These are phyloP conservation scores for Notarius quadriscutis DNA, from an alignment of 2,113 vertebrate species.

Conservation along the genomic window DNA sequence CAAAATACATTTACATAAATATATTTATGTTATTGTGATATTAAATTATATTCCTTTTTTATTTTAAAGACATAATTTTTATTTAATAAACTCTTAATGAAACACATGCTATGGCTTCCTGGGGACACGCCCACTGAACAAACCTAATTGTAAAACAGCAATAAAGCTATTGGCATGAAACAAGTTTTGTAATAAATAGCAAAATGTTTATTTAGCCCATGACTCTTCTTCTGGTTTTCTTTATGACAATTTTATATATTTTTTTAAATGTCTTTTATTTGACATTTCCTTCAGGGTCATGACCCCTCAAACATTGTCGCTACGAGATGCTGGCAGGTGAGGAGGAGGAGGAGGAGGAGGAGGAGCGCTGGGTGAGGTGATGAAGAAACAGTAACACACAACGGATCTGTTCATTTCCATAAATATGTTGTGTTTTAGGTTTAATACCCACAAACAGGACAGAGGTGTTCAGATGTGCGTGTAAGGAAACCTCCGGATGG, in stretches of 20 bases:
- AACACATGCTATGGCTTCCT: too few relatives aligned
- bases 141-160: too few relatives aligned
- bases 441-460: neutral
- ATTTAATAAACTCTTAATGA: neutral
- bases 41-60: neutral
- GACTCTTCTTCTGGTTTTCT: neutral
- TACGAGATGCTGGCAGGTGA: neutral
- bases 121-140: too few relatives aligned
- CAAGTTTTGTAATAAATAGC: too few relatives aligned
- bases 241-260: neutral
- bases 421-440: neutral
- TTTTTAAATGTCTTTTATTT: neutral
- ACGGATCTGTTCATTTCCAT: neutral
- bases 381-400: neutral
- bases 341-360: too few relatives aligned
- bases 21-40: neutral
- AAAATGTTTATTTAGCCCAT: too few relatives aligned
- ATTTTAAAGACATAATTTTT: neutral
- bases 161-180: too few relatives aligned
- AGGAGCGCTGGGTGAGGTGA: neutral
- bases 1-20: neutral
- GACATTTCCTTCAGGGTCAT: neutral
- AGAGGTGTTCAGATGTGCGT: neutral
- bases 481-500: constrained; percentile 67
- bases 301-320: neutral